phyloP scores from a whole-genome alignment of 2,797 vertebrate species.

The Salarias fasciatus region DNA sequence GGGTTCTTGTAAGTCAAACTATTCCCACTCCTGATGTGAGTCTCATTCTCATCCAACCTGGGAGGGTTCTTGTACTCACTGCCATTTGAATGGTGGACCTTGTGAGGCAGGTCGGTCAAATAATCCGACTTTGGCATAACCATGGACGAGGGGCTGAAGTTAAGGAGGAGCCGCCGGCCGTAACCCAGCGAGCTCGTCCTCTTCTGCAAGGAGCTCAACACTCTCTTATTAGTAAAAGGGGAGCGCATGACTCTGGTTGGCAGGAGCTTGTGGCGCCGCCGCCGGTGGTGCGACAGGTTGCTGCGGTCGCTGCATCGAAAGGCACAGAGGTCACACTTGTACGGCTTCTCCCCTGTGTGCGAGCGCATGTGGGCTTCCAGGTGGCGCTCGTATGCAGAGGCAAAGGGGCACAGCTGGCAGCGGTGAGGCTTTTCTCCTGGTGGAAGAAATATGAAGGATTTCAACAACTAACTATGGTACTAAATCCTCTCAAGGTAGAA shows the following conservation, averaged over 20 bases:
- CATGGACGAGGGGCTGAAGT: constrained; percentile 89
- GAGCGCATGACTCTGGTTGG: constrained; percentile 90
- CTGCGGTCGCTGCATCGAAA: constrained; percentile 98
- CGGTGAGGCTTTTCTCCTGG: constrained; percentile 96
- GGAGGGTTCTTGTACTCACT: constrained; percentile 72
- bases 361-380: constrained; percentile 98
- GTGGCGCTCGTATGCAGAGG: constrained; percentile 97
- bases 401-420: constrained; percentile 97
- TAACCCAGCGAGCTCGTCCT: constrained; percentile 90
- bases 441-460: too few relatives aligned
- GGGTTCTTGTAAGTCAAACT: constrained; percentile 90
- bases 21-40: constrained; percentile 77
- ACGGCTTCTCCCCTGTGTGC: constrained; percentile 97
- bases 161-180: constrained; percentile 89
- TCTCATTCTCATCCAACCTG: constrained; percentile 76
- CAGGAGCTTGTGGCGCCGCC: constrained; percentile 95
- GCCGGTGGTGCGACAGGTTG: constrained; percentile 96
- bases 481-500: too few relatives aligned
- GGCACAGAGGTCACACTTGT: constrained; percentile 96
- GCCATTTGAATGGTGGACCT: constrained; percentile 75
- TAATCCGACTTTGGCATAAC: constrained; percentile 90
- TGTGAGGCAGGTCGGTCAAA: constrained; percentile 83
- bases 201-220: constrained; percentile 94
- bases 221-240: constrained; percentile 91
- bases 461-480: constrained; percentile 5